Evolutionary conservation across 1,140 invertebrate species (phyloP), one percentile per base, ranked within the genome.

Genomic region (Euschistus heros): DNA sequence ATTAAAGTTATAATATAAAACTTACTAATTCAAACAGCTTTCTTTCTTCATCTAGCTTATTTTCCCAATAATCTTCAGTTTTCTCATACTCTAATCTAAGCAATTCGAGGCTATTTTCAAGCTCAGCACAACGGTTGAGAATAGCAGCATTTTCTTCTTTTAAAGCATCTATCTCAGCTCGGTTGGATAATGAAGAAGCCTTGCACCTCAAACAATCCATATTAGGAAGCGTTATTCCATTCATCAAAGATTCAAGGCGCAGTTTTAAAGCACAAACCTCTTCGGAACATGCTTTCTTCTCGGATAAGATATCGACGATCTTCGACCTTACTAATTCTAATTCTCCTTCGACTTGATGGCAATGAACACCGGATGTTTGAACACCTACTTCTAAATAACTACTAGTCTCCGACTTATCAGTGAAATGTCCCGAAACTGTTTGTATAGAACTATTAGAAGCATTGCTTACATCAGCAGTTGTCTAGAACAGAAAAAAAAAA

Each of bases 41-140:
- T 44, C 89, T 78, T 73, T 92, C 90, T 66, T 90, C 89, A 54
- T 86, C 82, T 33, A 92, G 74, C 75, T 91, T 91, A 8, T 73
- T 74, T 20, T 83, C 78, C 89, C 89, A 92, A 75, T 92, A 92
- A 72, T 92, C 88, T 74, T 92, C 90, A 71, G 87, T 89, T 67
- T 84, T 82, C 69, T 91, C 89, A 71, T 88, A 91, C 69, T 91
- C 89, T 18, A 79, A 76, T 69, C 81, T 82, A 71, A 92, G 74
- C 68, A 86, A 76, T 73, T 91, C 86, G 27, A 91, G 72, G 71
- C 85, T 86, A 22, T 76, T 76, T 73, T 91, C 87, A 17, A 90
- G 75, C 30, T 88, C 85, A 24, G 78, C 77, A 70, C 81, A 84
- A 67, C 81, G 80, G 46, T 81, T 76, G 26, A 74, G 71, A 59